A percentile compares a stretch with the other conserved stretches of the same genome.
phyloP scores from a whole-genome alignment of 2,797 vertebrate genomes.

The Siniperca obscura region DNA sequence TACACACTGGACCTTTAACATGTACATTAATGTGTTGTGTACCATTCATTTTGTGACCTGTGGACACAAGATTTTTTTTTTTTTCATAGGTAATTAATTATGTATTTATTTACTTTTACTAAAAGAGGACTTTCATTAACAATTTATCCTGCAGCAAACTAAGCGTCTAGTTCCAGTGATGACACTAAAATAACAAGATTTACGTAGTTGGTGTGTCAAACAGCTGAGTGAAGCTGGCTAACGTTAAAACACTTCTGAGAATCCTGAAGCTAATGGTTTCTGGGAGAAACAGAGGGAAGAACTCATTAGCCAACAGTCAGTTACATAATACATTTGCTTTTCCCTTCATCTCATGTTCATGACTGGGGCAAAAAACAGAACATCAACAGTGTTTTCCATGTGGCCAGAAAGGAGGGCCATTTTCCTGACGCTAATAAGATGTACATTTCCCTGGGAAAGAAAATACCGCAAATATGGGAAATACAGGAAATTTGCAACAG shows the following conservation, averaged over 20 bases:
- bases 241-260: conserved; percentile 47
- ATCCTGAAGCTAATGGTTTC: conserved; percentile 50
- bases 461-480: not conserved
- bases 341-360: conserved; percentile 25
- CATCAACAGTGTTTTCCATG: conserved; percentile 8
- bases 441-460: not conserved
- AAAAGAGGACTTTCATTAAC: conserved; percentile 7
- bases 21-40: not conserved
- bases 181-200: conserved; percentile 16
- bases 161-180: not conserved
- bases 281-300: conserved; percentile 27
- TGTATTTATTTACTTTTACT: conserved; percentile 3
- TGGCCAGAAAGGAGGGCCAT: not conserved
- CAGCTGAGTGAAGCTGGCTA: conserved; percentile 24
- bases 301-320: conserved; percentile 49
- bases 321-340: conserved; percentile 46
- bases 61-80: not conserved
- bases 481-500: not conserved
- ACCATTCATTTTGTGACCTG: not conserved
- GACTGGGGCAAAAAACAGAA: conserved; percentile 27
- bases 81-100: not conserved
- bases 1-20: too few species aligned
- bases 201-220: not conserved
- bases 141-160: not conserved
- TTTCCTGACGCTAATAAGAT: conserved; percentile 5